Evolutionary conservation across 1,140 invertebrate genomes (phyloP).

Genomic region (Magallana gigas): DNA sequence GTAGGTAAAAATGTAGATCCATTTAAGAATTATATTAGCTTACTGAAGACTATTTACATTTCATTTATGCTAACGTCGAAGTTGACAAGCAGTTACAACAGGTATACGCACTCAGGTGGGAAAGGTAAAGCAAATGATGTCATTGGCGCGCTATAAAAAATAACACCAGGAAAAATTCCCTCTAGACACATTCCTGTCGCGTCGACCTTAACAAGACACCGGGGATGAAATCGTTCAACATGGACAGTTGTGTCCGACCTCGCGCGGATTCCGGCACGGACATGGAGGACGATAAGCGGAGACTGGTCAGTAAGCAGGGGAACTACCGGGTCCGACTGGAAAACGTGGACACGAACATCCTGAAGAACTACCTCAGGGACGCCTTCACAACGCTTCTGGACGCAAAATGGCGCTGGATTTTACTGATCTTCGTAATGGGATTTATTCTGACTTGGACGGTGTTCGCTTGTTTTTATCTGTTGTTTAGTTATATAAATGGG

Average conservation of each 20-base stretch:
- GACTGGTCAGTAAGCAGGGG: constrained; percentile 56
- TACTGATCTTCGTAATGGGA: constrained; percentile 92
- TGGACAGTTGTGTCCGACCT: constrained; percentile 11
- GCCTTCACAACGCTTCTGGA: constrained; percentile 71
- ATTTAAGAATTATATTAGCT: no score
- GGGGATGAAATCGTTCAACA: neutral
- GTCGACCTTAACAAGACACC: neutral
- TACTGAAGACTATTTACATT: no score
- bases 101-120: neutral
- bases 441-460: constrained; percentile 95
- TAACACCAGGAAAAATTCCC: neutral
- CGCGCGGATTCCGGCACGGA: neutral
- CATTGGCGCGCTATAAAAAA: neutral
- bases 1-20: no score
- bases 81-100: neutral
- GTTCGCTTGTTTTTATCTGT: constrained; percentile 95
- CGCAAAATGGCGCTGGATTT: constrained; percentile 95
- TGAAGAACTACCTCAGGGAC: constrained; percentile 61
- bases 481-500: constrained; percentile 94
- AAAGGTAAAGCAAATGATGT: constrained; percentile 8
- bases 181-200: neutral
- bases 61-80: no score
- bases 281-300: constrained; percentile 12
- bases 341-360: constrained; percentile 36
- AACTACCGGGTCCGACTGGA: constrained; percentile 49